Conservation (phyloP, 1,140 invertebrate species). For the Neotoxoptera formosana region DNA sequence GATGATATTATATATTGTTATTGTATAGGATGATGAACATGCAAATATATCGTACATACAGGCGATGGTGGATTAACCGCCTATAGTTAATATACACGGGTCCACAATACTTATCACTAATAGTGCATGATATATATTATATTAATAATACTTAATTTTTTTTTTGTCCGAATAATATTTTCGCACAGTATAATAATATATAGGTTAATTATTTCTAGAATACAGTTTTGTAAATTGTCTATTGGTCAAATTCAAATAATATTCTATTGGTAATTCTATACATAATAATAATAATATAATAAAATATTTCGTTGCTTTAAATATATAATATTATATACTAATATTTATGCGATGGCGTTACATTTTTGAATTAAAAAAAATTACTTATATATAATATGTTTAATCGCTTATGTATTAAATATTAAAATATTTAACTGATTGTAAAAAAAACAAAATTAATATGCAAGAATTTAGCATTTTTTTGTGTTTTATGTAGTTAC, state of each 20-base stretch:
- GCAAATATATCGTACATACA: conserved; percentile 32
- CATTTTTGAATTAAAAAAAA: conserved; percentile 1
- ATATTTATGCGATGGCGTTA: background rate
- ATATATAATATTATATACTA: conserved; percentile 5
- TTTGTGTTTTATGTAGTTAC: background rate
- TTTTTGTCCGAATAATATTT: background rate
- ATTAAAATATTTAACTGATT: background rate
- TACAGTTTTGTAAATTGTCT: background rate
- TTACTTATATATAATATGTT: background rate
- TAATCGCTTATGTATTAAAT: conserved; percentile 30
- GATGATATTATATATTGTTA: background rate
- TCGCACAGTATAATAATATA: background rate
- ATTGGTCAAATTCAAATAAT: background rate
- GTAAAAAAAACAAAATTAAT: background rate
- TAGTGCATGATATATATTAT: background rate
- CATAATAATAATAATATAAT: background rate
- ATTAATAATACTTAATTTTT: background rate
- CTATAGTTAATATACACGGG: conserved; percentile 29
- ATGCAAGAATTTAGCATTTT: background rate
- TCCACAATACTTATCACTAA: background rate
- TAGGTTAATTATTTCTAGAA: background rate
- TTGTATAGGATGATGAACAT: background rate
- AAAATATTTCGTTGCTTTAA: background rate
- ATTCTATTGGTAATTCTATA: conserved; percentile 20
- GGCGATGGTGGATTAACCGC: background rate